phyloP scores from a whole-genome alignment of 2,888 invertebrate genomes.

The Diadegma fenestrale region DNA sequence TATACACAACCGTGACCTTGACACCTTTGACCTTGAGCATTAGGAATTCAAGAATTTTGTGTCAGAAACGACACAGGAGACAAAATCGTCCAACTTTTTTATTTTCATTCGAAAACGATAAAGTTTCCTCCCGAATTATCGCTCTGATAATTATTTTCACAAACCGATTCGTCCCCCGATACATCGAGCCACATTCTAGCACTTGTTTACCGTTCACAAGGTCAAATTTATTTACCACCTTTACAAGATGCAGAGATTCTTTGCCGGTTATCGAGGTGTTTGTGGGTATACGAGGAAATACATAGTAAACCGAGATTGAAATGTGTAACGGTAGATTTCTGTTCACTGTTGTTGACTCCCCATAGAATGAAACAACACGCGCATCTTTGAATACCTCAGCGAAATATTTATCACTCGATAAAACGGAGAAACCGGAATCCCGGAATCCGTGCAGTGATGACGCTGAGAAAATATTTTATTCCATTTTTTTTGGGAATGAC shows the following conservation, averaged over 20 bases:
- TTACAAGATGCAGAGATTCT: slow-evolving; percentile 8
- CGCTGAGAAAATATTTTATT: background rate
- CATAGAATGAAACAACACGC: slow-evolving; percentile 3
- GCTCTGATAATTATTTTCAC: too few relatives aligned
- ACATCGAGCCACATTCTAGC: background rate
- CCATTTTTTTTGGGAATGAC: background rate
- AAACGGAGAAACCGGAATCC: background rate
- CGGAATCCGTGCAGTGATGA: background rate
- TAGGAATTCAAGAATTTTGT: background rate
- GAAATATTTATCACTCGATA: background rate
- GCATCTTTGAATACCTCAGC: background rate
- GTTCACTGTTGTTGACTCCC: slow-evolving; percentile 23
- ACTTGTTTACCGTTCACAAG: slow-evolving; percentile 13
- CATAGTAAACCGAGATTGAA: slow-evolving; percentile 11
- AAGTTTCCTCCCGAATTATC: background rate
- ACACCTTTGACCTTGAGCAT: slow-evolving; percentile 20
- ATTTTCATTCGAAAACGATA: background rate
- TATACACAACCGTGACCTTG: slow-evolving; percentile 8
- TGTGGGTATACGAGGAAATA: slow-evolving; percentile 7
- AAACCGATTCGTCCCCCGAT: background rate
- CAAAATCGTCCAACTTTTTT: too few relatives aligned
- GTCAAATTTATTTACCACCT: background rate
- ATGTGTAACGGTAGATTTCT: slow-evolving; percentile 38
- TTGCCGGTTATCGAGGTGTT: background rate
- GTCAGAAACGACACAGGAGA: background rate